Evolutionary conservation across 2,888 invertebrate species (phyloP).

Genomic region (Melangyna quadrimaculata): DNA sequence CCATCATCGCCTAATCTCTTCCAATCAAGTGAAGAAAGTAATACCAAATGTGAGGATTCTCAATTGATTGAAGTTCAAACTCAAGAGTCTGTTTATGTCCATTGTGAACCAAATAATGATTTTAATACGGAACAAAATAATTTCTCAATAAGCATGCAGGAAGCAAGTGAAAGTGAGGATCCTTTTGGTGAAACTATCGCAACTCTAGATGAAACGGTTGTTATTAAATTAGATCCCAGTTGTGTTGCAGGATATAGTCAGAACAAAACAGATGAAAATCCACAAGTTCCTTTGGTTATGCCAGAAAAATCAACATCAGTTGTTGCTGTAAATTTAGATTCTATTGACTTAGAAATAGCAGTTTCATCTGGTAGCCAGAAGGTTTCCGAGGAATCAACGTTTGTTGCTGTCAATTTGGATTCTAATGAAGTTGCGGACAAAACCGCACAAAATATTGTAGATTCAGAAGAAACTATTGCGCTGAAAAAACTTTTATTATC

Average conservation of each 20-base stretch:
- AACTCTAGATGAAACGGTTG: neutral
- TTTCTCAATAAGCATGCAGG: neutral
- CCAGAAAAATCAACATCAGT: neutral
- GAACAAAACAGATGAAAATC: neutral
- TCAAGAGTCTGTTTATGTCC: constrained; percentile 35
- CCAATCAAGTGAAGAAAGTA: constrained; percentile 48
- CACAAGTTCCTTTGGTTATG: too few relatives aligned
- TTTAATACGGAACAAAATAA: constrained; percentile 35
- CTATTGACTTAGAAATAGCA: neutral
- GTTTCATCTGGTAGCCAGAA: neutral
- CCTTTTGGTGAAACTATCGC: constrained; percentile 19
- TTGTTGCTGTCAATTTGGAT: neutral
- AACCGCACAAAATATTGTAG: neutral
- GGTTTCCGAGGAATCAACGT: neutral
- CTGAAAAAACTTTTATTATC: neutral
- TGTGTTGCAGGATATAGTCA: neutral
- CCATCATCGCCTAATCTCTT: constrained; percentile 10
- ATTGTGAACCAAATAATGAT: constrained; percentile 20
- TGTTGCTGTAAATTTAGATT: neutral
- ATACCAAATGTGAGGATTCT: neutral
- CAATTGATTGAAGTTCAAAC: neutral
- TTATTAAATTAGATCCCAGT: neutral
- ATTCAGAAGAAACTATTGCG: neutral
- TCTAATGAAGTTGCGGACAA: neutral
- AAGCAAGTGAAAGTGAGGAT: constrained; percentile 3